Evolutionary conservation across 2,113 vertebrate species (phyloP), one percentile per base, ranked within the genome.

Genomic region (Cariama cristata): DNA sequence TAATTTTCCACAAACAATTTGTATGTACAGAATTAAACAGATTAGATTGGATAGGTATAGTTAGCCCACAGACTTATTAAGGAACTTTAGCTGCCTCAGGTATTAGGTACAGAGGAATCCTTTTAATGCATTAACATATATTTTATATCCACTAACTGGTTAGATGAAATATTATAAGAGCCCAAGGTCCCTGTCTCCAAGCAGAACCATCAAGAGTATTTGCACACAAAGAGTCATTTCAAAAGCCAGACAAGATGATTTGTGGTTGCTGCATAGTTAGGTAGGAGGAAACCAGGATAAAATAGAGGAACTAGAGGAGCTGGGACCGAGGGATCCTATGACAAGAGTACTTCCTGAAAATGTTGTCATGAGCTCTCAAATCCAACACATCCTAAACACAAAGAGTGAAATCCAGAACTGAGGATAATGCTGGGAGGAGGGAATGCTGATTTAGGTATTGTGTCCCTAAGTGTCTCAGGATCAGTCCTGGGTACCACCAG

Each of bases 331-430:
- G 19, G 6, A 14, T 83, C 4, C 10, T 27, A 2, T 12, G 12
- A 32, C 10, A 52, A 42, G 7, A 64, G 5, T 32, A 44, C 14
- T 42, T 9, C 13, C 26, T 49, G 32, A 66, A 77, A 23, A 8
- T 33, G 5, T 14, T 47, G 17, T 49, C 23, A 40, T 13, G 14
- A 42, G 18, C 21, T 83, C 71, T 73, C 1, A 2, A 83, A 88
- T 64, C 14, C 32, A 72, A 16, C 8, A 58, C 0, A 0, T 12
- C 4, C 16, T 83, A 73, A 72, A 50, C 19, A 45, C 8, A 66
- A 56, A 67, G 3, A 67, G 9, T 73, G 21, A 72, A 63, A 79
- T 73, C 6, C 35, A 50, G 72, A 83, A 55, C 4, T 49, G 49
- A 68, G 35, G 6, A 19, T 35, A 50, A 21, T 19, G 73, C 19